phyloP scores from a whole-genome alignment of 2,113 vertebrate species.

The Aramus guarauna region DNA sequence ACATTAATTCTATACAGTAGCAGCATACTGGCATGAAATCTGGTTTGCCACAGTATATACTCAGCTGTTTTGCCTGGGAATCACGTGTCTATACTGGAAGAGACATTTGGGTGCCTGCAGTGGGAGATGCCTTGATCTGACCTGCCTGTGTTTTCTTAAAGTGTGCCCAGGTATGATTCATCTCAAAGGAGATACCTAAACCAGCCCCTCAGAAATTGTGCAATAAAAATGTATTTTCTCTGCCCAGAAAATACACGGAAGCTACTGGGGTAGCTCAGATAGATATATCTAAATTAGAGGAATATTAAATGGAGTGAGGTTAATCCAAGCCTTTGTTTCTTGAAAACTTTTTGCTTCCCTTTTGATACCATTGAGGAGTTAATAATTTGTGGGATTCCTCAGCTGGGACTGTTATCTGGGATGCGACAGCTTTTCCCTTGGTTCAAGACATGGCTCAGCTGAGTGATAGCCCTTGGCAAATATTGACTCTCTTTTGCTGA shows the following conservation, averaged over 20 bases:
- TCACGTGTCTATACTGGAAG: rapidly evolving
- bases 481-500: neutral
- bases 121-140: neutral
- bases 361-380: neutral
- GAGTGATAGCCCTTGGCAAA: neutral
- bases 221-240: neutral
- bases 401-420: neutral
- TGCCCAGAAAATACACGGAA: neutral
- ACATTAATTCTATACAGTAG: neutral
- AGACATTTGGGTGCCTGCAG: neutral
- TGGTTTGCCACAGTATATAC: neutral
- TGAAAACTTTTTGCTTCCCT: neutral
- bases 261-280: neutral
- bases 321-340: neutral
- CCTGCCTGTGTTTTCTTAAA: neutral
- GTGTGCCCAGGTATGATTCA: neutral
- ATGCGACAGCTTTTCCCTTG: neutral
- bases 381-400: neutral
- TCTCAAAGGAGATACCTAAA: neutral
- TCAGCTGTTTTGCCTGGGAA: neutral
- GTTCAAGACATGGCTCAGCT: neutral
- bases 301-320: neutral
- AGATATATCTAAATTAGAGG: neutral
- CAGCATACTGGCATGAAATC: neutral
- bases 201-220: neutral